phyloP scores from a whole-genome alignment of 2,113 vertebrate species.

The Lophochroa leadbeateri region DNA sequence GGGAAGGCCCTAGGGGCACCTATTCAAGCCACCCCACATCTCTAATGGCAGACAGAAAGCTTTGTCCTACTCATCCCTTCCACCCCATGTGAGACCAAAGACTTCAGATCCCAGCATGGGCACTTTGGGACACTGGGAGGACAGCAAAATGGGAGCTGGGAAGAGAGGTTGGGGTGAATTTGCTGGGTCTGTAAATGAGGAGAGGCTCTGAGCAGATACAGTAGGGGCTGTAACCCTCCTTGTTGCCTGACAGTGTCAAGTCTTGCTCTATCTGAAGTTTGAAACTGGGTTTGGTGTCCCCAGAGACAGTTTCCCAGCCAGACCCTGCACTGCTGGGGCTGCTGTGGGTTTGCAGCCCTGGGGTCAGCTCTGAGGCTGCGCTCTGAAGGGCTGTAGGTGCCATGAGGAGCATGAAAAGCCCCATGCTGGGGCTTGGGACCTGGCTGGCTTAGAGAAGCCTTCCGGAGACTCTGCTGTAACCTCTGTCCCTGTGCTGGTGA shows the following conservation, averaged over 20 bases:
- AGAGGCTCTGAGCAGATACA: not conserved
- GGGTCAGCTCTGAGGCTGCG: not conserved
- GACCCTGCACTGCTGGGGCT: not conserved
- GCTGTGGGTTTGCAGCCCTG: not conserved
- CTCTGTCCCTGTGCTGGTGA: not conserved
- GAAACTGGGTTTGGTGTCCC: not conserved
- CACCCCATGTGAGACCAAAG: not conserved
- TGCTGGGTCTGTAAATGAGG: not conserved
- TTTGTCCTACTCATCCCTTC: not conserved
- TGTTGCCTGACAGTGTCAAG: not conserved
- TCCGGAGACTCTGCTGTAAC: not conserved
- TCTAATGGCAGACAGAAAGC: not conserved
- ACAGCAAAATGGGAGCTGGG: not conserved
- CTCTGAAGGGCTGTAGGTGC: not conserved
- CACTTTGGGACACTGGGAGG: not conserved
- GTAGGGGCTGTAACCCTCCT: not conserved
- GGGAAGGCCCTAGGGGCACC: not conserved
- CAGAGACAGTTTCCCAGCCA: not conserved
- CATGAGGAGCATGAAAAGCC: not conserved
- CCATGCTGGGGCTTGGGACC: not conserved
- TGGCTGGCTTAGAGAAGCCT: not conserved
- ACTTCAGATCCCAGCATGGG: not conserved
- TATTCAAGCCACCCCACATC: not conserved
- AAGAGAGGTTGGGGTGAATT: not conserved
- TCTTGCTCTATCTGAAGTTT: not conserved